Evolutionary conservation across 1,140 invertebrate genomes (phyloP).

Genomic region (Diabrotica virgifera): DNA sequence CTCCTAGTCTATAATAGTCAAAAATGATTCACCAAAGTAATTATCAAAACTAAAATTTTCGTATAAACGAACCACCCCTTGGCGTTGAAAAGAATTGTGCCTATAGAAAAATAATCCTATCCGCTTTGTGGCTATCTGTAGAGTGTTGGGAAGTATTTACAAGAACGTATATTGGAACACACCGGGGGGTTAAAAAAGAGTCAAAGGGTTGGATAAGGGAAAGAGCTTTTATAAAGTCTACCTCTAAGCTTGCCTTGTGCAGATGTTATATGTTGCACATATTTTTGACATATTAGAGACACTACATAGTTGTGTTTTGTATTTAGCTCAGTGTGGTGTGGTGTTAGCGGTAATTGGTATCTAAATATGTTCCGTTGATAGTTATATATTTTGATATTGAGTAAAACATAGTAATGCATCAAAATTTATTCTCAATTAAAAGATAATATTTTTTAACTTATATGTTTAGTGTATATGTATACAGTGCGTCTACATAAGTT

Average conservation of each 20-base stretch:
- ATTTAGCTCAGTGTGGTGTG: too few relatives aligned
- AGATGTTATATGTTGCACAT: conserved; percentile 35
- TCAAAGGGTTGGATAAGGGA: conserved; percentile 38
- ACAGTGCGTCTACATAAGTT: too few relatives aligned
- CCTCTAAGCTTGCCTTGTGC: conserved; percentile 28
- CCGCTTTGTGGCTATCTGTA: conserved; percentile 42
- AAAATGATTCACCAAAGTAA: background rate
- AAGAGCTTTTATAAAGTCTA: conserved; percentile 22
- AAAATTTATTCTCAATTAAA: too few relatives aligned
- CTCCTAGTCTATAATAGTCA: too few relatives aligned
- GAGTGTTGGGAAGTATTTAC: conserved; percentile 43
- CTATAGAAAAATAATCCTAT: conserved; percentile 44
- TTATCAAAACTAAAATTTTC: conserved; percentile 31
- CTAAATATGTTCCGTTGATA: too few relatives aligned
- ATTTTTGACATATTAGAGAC: background rate
- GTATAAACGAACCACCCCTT: conserved; percentile 41
- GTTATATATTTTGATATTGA: too few relatives aligned
- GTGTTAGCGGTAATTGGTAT: too few relatives aligned
- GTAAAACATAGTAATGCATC: too few relatives aligned
- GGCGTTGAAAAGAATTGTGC: conserved; percentile 31
- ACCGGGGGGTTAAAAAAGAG: conserved; percentile 18
- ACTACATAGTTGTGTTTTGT: too few relatives aligned
- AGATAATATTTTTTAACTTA: too few relatives aligned
- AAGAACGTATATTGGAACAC: conserved; percentile 6
- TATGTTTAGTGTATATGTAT: too few relatives aligned